Evolutionary conservation across 2,113 vertebrate species (phyloP).

Genomic region (Pelusios castaneus): DNA sequence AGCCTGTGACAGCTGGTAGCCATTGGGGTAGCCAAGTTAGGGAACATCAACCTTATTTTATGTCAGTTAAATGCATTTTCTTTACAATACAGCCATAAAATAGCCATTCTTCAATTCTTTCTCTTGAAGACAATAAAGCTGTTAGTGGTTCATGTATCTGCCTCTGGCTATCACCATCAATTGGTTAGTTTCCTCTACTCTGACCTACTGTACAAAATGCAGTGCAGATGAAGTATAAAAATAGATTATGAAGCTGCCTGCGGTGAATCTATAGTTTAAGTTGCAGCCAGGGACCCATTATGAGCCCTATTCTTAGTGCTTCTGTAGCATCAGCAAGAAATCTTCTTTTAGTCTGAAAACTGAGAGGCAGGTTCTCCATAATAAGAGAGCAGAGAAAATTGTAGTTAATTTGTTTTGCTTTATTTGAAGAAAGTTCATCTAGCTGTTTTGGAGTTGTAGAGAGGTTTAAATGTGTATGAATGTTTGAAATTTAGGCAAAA

Average conservation of each 20-base stretch:
- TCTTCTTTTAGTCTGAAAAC: not conserved
- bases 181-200: rapidly evolving
- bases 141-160: not conserved
- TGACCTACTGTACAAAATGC: not conserved
- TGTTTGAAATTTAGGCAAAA: not conserved
- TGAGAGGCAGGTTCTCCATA: not conserved
- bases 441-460: not conserved
- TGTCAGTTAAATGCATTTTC: not conserved
- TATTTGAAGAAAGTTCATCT: not conserved
- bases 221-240: not conserved
- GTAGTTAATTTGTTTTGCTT: not conserved
- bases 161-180: not conserved
- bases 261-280: not conserved
- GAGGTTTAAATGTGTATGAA: not conserved
- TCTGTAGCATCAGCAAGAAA: not conserved
- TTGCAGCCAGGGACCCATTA: not conserved
- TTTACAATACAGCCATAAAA: not conserved
- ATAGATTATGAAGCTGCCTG: not conserved
- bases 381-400: not conserved
- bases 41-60: not conserved
- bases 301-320: not conserved
- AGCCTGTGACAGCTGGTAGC: not conserved
- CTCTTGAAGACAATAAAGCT: not conserved
- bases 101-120: not conserved
- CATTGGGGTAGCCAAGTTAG: not conserved